Evolutionary conservation across 30 jellyfish, hydroid and myxozoan species (phyloP), one percentile per base, ranked within the genome.

Genomic region (Turritopsis rubra): DNA sequence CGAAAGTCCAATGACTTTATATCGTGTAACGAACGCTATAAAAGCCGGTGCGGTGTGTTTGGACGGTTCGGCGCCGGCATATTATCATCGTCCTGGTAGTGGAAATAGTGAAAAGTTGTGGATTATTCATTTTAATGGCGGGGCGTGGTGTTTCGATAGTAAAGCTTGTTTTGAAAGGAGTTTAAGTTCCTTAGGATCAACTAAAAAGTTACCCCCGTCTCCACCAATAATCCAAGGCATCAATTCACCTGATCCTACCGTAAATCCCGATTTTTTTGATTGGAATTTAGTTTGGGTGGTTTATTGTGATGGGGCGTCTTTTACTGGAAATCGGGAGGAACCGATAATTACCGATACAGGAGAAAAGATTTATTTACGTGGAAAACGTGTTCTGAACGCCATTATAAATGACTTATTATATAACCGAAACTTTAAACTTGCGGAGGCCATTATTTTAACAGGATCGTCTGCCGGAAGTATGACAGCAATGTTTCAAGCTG

Each of bases 381-480:
- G 99, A 22, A 94, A 87, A 66, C 90, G 99, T 16, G 96, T 88
- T 24, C 73, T 94, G 65, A 96, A 94, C 73, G 98, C 98, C 1
- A 86, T 94, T 16, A 73, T 94, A 0, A 82, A 72, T 23, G 99
- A 94, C 85, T 83, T 87, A 19, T n/a, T 86, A 65, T 75, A 53
- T 26, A 81, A 81, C 41, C 90, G 96, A n/a, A 96, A 95, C 18
- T 81, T 94, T 53, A 86, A 84, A 29, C 81, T 85, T 23, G 99
- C 99, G 13, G 97, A 94, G 28, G 94, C 97, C 29, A 75, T 94
- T n/a, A 94, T 94, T 21, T 66, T 94, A 22, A 94, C 99, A 7
- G 99, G 99, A 17, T 90, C 97, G 30, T 94, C 99, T 0, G 99
- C 99, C 24, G 99, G 99, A 8, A 94, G 99, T 71, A 94, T 94